Evolutionary conservation across 2,888 invertebrate genomes (phyloP).

Genomic region (Erebia epiphron): DNA sequence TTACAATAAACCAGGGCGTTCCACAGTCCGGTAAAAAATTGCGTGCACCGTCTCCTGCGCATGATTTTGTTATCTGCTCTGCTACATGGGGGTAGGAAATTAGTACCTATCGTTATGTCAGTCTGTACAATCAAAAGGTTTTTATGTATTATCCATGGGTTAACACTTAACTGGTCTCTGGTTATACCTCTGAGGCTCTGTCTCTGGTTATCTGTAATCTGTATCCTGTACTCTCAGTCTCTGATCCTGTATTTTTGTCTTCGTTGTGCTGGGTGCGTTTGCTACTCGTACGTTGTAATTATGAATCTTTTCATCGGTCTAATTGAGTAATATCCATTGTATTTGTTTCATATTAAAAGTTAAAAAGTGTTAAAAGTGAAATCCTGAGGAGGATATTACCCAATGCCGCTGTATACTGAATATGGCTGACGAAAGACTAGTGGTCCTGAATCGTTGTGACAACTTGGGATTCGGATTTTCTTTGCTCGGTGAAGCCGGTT

Average conservation of each 20-base stretch:
- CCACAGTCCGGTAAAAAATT: too few species aligned
- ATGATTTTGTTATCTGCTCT: too few species aligned
- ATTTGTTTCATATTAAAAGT: slow-evolving; percentile 57
- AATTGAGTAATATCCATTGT: slow-evolving; percentile 53
- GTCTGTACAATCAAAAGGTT: too few species aligned
- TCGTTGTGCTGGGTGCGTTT: slow-evolving; percentile 77
- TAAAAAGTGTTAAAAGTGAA: slow-evolving; percentile 63
- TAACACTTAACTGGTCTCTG: too few species aligned
- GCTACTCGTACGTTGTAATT: slow-evolving; percentile 68
- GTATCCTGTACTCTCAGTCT: too few species aligned
- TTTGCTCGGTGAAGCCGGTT: slow-evolving; percentile 93
- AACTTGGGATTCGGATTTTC: slow-evolving; percentile 96
- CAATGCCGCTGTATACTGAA: slow-evolving; percentile 81
- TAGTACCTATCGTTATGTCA: too few species aligned
- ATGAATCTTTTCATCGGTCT: slow-evolving; percentile 64
- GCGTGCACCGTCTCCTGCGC: too few species aligned
- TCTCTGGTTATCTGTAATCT: background rate
- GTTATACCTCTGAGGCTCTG: too few species aligned
- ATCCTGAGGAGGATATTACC: slow-evolving; percentile 67
- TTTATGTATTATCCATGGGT: too few species aligned
- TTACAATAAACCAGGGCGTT: too few species aligned
- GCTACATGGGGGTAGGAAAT: too few species aligned
- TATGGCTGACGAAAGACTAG: slow-evolving; percentile 95
- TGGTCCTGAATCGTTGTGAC: slow-evolving; percentile 93
- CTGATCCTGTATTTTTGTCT: slow-evolving; percentile 11